Percentiles rank a stretch among this genome's conserved stretches.
Conservation (phyloP, 1,140 invertebrate genomes). For the Teleopsis dalmanni region DNA sequence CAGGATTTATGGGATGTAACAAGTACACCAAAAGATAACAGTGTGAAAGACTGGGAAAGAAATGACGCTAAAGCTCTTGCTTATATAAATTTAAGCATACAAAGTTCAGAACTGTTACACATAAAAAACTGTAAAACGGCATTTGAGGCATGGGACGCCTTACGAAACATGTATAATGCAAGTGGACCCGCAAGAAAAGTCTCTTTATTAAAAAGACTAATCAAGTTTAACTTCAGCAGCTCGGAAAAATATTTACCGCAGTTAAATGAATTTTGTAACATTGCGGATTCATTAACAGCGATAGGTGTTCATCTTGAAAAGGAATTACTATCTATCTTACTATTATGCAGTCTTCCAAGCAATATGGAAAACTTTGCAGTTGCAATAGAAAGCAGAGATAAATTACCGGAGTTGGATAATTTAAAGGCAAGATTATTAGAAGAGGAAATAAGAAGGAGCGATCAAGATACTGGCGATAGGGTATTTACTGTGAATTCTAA, state of each 20-base stretch:
- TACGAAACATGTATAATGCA: background rate
- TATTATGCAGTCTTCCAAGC: background rate
- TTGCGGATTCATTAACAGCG: background rate
- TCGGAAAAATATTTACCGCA: background rate
- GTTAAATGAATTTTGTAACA: background rate
- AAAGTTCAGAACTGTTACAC: background rate
- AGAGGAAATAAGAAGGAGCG: background rate
- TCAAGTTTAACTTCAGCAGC: background rate
- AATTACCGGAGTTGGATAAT: background rate
- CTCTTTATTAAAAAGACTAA: background rate
- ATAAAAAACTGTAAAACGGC: slow-evolving; percentile 1
- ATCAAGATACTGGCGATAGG: background rate
- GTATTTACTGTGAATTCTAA: too few relatives aligned
- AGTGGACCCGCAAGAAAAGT: background rate
- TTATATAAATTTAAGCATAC: background rate
- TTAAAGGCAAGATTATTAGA: background rate
- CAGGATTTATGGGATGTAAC: too few relatives aligned
- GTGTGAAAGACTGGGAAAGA: too few relatives aligned
- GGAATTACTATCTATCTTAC: background rate
- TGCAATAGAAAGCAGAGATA: background rate
- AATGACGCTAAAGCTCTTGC: background rate
- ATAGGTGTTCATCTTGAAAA: background rate
- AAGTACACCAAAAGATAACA: too few relatives aligned
- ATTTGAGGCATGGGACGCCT: background rate
- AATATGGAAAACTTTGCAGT: slow-evolving; percentile 1